Percentiles rank a stretch among this genome's conserved stretches.
Evolutionary conservation across 2,888 invertebrate species (phyloP).

Genomic region (Trichogramma dendrolimi): DNA sequence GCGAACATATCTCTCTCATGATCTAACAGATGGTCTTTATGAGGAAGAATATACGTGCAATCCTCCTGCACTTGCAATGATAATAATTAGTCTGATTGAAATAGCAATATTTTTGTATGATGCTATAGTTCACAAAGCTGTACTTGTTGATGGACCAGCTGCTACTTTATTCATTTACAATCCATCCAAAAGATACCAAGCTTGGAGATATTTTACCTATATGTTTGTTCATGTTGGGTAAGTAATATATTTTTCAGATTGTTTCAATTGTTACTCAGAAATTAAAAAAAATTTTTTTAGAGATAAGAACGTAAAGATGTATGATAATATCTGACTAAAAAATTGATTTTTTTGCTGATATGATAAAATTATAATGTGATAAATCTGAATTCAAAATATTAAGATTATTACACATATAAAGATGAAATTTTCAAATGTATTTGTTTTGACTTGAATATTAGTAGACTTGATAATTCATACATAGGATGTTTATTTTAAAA

Average conservation of each 20-base stretch:
- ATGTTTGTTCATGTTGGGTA: slow-evolving; percentile 95
- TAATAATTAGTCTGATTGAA: slow-evolving; percentile 82
- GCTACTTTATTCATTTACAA: slow-evolving; percentile 82
- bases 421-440: not conserved
- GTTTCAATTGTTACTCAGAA: too few relatives aligned
- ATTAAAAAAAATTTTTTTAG: not conserved
- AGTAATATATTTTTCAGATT: slow-evolving; percentile 40
- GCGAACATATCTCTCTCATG: slow-evolving; percentile 54
- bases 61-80: slow-evolving; percentile 90
- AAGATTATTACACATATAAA: not conserved
- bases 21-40: slow-evolving; percentile 68
- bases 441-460: not conserved
- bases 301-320: not conserved
- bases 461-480: not conserved
- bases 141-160: slow-evolving; percentile 64
- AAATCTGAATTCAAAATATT: too few relatives aligned
- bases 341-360: not conserved
- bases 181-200: slow-evolving; percentile 78
- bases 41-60: slow-evolving; percentile 89
- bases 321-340: not conserved
- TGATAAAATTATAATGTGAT: too few relatives aligned
- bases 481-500: not conserved
- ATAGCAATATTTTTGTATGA: slow-evolving; percentile 62
- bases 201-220: slow-evolving; percentile 91
- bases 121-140: slow-evolving; percentile 38